Base-by-base conservation (phyloP, 2,113 vertebrate genomes). In the Lutjanus erythropterus region DNA sequence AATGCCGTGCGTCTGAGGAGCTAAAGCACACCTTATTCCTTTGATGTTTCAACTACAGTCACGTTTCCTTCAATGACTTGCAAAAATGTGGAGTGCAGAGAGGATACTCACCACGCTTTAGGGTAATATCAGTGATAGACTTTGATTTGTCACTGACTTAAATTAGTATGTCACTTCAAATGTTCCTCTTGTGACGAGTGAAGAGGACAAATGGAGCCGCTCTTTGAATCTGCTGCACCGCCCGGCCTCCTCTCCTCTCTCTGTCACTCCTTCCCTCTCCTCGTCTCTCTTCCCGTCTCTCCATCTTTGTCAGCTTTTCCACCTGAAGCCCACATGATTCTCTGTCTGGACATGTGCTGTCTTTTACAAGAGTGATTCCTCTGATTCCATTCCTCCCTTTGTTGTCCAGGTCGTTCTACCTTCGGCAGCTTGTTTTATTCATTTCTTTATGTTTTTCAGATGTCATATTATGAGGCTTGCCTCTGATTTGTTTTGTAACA, bases 141-240 rank as follows among this genome's bases (percentile, higher is more conserved):
- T 90, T 89, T 90, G 78, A 89, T 82, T 80, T 89, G 89, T 92
- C 69, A 56, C 81, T 37, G 77, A 76, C 83, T 82, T 88, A 81
- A 91, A 93, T 85, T 80, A 85, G 15, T 18, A 25, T 61, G 85
- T 90, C 91, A 86, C 89, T 88, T 89, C 81, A 91, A 89, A 91
- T 86, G 71, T 88, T 85, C 68, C 65, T 62, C 71, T 85, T 69
- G 46, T 72, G 80, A 64, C 18, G 29, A 84, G 73, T 37, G 39
- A 79, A 75, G 70, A 77, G 85, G 83, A 88, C 80, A 80, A 91
- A 90, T 53, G 75, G 15, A 71, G 47, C 60, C 59, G 10, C 73
- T 75, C 73, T 81, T 75, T 84, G 47, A 76, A 78, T 90, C 58
- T 49, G 58, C 71, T 60, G 15, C 31, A 2, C 33, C 3, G 5